Base-by-base conservation (phyloP, 2,797 vertebrate species). In the Sciurus carolinensis region DNA sequence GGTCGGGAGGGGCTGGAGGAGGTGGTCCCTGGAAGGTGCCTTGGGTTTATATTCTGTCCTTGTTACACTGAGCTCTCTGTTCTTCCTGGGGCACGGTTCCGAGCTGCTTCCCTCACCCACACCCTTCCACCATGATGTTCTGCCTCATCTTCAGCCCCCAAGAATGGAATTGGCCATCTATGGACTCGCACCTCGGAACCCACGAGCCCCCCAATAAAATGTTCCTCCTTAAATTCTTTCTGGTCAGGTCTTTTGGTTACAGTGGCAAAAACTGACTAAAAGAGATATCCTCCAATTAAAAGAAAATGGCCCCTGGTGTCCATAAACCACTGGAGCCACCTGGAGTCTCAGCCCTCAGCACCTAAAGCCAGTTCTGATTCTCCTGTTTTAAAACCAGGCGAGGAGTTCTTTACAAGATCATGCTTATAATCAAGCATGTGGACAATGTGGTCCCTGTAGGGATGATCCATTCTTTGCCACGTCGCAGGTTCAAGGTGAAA, bases 331-430 rank as follows among this genome's bases (percentile, higher is more conserved):
- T 75, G 26, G 11, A 79, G 88, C 67, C 18, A 33, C 11, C 77
- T 83, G 7, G 4, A 94, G 83, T 92, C 59, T 83, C 30, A 82
- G 44, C 88, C 69, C 54, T 92, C 39, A 54, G 26, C 57, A 92
- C 9, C 6, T 77, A 62, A 72, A 77, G 39, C 77, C 17, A 47
- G 81, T 26, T 94, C n/a, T 85, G 94, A 91, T 66, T 71, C 11
- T 92, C 20, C 8, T 82, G 11, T 52, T 95, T 88, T 87, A 92
- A 90, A 88, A 66, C 7, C 59, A 28, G 18, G 47, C 17, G 44
- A 20, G 85, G 85, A 73, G 62, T 39, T 39, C 30, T 69, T 57
- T 33, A 33, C 62, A 83, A 88, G 64, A 72, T 36, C 15, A 33
- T 0, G 1, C 33, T 8, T 52, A n/a, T 57, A 91, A 73, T 2